Evolutionary conservation across 2,888 invertebrate species (phyloP).

Genomic region (Drosophila maculinotata): DNA sequence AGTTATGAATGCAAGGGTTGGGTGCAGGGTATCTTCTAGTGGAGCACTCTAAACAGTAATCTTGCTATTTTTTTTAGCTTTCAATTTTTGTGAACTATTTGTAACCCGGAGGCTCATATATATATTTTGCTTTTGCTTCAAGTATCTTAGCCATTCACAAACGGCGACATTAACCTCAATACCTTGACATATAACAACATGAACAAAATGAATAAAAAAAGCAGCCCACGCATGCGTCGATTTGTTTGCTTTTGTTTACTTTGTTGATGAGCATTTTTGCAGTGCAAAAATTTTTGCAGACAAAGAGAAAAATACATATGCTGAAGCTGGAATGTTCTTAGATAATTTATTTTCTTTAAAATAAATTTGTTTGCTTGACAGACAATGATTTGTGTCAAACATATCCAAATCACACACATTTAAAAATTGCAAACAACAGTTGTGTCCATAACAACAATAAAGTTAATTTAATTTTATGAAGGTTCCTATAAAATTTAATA

Average conservation of each 20-base stretch:
- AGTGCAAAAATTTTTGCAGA: slow-evolving; percentile 30
- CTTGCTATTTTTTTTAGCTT: slow-evolving; percentile 23
- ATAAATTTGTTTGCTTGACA: slow-evolving; percentile 11
- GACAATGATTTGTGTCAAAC: slow-evolving; percentile 49
- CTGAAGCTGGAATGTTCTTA: slow-evolving; percentile 46
- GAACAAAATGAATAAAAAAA: slow-evolving; percentile 23
- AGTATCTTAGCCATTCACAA: slow-evolving; percentile 61
- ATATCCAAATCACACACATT: slow-evolving; percentile 22
- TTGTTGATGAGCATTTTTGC: slow-evolving; percentile 33
- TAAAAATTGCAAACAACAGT: not conserved
- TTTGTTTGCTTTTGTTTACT: slow-evolving; percentile 45
- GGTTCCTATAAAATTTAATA: too few species aligned
- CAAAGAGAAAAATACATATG: slow-evolving; percentile 31
- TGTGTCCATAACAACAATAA: too few species aligned
- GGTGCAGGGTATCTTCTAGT: slow-evolving; percentile 5
- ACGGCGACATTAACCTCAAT: slow-evolving; percentile 75
- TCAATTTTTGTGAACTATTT: slow-evolving; percentile 46
- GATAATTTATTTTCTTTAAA: slow-evolving; percentile 19
- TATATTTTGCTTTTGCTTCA: slow-evolving; percentile 25
- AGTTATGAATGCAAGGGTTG: too few species aligned
- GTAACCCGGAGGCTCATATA: slow-evolving; percentile 52
- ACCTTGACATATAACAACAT: slow-evolving; percentile 58
- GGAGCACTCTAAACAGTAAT: too few species aligned
- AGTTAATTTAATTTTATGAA: too few species aligned
- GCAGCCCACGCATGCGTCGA: slow-evolving; percentile 64